Conservation (phyloP, 2,113 vertebrate genomes). For the Entelurus aequoreus region DNA sequence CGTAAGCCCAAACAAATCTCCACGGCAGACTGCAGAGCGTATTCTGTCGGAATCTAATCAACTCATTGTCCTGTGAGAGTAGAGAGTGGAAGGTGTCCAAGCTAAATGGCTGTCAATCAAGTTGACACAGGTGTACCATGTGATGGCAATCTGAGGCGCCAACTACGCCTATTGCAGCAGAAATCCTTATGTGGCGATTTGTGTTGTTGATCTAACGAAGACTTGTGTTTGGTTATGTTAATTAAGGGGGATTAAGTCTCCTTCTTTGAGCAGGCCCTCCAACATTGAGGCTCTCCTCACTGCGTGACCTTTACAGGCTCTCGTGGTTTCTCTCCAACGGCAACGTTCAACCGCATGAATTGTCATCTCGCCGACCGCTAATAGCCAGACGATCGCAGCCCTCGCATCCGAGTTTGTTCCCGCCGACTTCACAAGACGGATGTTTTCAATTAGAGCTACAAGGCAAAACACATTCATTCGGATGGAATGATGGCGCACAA, state of each 20-base stretch:
- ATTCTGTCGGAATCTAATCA: no score
- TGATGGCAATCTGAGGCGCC: not conserved
- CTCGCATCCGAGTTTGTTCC: not conserved
- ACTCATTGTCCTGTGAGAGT: no score
- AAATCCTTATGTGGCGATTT: not conserved
- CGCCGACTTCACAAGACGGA: not conserved
- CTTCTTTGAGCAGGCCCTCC: not conserved
- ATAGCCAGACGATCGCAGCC: not conserved
- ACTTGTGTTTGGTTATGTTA: slow-evolving; percentile 1
- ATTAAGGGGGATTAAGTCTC: not conserved
- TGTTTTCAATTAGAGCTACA: not conserved
- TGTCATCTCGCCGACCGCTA: not conserved
- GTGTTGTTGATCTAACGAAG: not conserved
- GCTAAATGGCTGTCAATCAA: not conserved
- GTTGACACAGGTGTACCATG: not conserved
- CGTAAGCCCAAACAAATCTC: no score
- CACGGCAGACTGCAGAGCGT: no score
- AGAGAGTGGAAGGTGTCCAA: not conserved
- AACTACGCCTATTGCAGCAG: no score
- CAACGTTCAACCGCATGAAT: not conserved
- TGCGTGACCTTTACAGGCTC: not conserved
- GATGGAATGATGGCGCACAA: not conserved
- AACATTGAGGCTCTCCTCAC: not conserved
- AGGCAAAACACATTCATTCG: slow-evolving; percentile 8
- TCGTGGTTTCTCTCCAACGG: not conserved